A percentile compares a stretch with the other conserved stretches of the same genome.
These are phyloP conservation scores for Slavum lentiscoides DNA, from an alignment of 2,888 invertebrate species.

Conservation along the genomic window DNA sequence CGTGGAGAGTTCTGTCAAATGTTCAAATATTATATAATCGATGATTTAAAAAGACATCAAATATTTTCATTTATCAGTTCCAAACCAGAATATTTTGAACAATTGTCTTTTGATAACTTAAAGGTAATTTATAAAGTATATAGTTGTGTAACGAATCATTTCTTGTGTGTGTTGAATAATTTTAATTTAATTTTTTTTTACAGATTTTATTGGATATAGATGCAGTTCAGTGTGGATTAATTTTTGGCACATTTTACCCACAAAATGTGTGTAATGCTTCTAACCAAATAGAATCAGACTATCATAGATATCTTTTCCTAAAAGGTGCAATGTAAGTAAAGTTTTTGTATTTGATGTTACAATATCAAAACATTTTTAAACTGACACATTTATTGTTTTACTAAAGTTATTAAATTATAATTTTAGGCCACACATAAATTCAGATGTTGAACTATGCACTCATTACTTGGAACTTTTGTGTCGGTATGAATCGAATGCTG, in stretches of 20 bases:
- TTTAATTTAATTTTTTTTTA: neutral
- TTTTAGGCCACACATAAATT: constrained; percentile 55
- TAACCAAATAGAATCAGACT: constrained; percentile 60
- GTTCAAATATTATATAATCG: constrained; percentile 70
- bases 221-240: constrained; percentile 67
- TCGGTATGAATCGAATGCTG: constrained; percentile 63
- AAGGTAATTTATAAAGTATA: constrained; percentile 39
- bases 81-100: constrained; percentile 55
- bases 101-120: constrained; percentile 56
- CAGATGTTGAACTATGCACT: constrained; percentile 62
- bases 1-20: constrained; percentile 68
- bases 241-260: constrained; percentile 66
- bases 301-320: constrained; percentile 61
- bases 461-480: constrained; percentile 72
- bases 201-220: constrained; percentile 66
- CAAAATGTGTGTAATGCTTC: constrained; percentile 61
- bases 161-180: neutral
- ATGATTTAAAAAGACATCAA: constrained; percentile 67
- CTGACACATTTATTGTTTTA: neutral
- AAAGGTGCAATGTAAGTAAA: constrained; percentile 64
- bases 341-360: neutral
- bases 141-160: neutral
- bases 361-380: neutral
- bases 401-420: constrained; percentile 58
- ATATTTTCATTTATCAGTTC: constrained; percentile 65